Evolutionary conservation across 2,888 invertebrate species (phyloP).

Genomic region (Ormyrus rosae): DNA sequence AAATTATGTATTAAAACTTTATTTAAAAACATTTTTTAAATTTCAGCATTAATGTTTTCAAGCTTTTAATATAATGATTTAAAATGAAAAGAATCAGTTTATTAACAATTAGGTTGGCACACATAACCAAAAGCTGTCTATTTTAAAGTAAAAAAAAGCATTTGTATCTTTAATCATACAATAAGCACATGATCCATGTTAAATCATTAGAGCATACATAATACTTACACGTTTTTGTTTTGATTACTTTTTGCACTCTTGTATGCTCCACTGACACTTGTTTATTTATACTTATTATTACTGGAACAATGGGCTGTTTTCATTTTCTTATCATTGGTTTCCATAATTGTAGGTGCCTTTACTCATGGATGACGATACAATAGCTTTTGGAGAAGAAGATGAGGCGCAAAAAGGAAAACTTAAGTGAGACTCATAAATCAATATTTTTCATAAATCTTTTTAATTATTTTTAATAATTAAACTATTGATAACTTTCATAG

Average conservation of each 20-base stretch:
- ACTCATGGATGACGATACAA: conserved; percentile 89
- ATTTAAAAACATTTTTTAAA: too few species aligned
- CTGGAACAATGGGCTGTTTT: neutral
- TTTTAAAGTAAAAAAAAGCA: too few species aligned
- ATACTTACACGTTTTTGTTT: neutral
- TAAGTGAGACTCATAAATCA: conserved; percentile 67
- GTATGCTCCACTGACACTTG: neutral
- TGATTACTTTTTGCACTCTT: neutral
- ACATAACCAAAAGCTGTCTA: too few species aligned
- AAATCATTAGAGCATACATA: too few species aligned
- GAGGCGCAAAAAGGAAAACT: conserved; percentile 76
- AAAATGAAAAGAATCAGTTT: too few species aligned
- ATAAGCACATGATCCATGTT: too few species aligned
- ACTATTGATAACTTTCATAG: conserved; percentile 76
- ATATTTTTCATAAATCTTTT: neutral
- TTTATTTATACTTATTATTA: conserved; percentile 17
- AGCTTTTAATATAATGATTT: too few species aligned
- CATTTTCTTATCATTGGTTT: neutral
- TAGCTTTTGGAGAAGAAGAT: conserved; percentile 92
- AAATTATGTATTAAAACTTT: too few species aligned
- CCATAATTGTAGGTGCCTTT: conserved; percentile 84
- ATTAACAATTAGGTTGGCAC: too few species aligned
- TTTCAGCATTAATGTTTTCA: too few species aligned
- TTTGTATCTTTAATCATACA: too few species aligned
- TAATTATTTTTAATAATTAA: neutral